Percentiles rank a stretch among this genome's conserved stretches.
phyloP scores from a whole-genome alignment of 1,140 invertebrate species.

The Drosophila micromelanica region DNA sequence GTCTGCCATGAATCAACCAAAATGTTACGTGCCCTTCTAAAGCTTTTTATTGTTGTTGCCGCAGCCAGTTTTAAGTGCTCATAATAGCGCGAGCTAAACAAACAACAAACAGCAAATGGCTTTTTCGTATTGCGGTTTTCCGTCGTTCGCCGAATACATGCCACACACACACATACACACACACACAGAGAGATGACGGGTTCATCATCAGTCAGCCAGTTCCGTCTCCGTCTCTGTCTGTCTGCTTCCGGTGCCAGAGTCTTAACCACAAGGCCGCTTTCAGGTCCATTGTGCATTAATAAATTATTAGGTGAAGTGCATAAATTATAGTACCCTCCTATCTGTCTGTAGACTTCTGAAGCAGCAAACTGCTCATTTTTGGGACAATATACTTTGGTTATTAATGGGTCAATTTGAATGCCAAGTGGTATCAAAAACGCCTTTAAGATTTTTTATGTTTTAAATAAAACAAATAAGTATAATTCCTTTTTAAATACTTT shows the following conservation, averaged over 20 bases:
- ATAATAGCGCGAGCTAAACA: slow-evolving; percentile 35
- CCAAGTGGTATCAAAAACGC: neutral
- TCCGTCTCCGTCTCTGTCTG: slow-evolving; percentile 21
- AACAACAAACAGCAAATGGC: slow-evolving; percentile 60
- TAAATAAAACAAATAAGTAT: neutral
- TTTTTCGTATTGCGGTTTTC: slow-evolving; percentile 74
- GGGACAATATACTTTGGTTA: slow-evolving; percentile 9
- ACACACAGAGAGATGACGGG: slow-evolving; percentile 31
- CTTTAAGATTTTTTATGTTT: neutral
- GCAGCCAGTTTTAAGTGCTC: slow-evolving; percentile 57
- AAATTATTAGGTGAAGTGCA: slow-evolving; percentile 63
- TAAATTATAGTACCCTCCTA: slow-evolving; percentile 47
- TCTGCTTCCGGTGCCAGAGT: slow-evolving; percentile 56
- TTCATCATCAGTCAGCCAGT: slow-evolving; percentile 41
- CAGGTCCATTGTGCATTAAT: slow-evolving; percentile 65
- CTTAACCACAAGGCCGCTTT: slow-evolving; percentile 44
- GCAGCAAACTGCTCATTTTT: slow-evolving; percentile 2
- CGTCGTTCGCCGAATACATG: slow-evolving; percentile 23
- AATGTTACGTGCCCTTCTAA: slow-evolving; percentile 33
- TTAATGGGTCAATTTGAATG: slow-evolving; percentile 39
- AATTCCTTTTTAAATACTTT: neutral
- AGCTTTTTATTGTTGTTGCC: slow-evolving; percentile 19
- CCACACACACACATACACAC: too few species aligned
- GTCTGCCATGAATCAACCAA: slow-evolving; percentile 48
- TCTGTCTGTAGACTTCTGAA: slow-evolving; percentile 1